Base-by-base conservation (phyloP, 2,888 invertebrate species). In the Allygus modestus region DNA sequence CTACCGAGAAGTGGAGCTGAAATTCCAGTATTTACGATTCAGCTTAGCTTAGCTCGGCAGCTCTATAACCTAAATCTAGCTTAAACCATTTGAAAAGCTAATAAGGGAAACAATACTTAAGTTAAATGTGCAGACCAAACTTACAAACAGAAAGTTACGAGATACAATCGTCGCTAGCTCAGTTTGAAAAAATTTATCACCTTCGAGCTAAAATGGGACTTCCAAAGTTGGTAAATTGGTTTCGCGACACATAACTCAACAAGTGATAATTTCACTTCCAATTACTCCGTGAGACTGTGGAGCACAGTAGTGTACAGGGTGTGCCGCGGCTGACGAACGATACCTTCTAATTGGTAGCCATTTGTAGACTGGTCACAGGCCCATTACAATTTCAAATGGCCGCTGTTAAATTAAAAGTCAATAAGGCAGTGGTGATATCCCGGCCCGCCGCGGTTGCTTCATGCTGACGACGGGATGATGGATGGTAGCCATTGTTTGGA, bases 371-470 rank as follows among this genome's bases (percentile, higher is more conserved):
- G 37, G 79, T 79, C 79, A 58, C 79, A 54, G 37, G 11, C 15
- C 58, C 79, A 79, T 79, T 79, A 79, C 79, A 77, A 77, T 77
- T 77, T 77, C 75, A 46, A 77, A 77, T 77, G 79, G 58, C 58
- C 79, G 79, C 37, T 58, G 79, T 79, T 58, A 79, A 79, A 79
- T 79, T 79, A 79, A 79, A 79, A 79, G 79, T 79, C 79, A 58
- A 79, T 79, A 79, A 79, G 79, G 58, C 26, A 4, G 75, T 20
- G 43, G 12, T 77, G 51, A 73, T 73, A 73, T 17, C 9, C 15
- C 20, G 58, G 58, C 23, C 58, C 58, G 58, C 58, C 65, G 65
- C 65, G 26, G 58, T 31, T 65, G 65, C 65, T 23, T 54, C 20
- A 23, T 23, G 9, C 65, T 31, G 65, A 12, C 31, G 65, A 54